These are phyloP conservation scores for Martes flavigula DNA, from an alignment of 2,797 vertebrate species.

Conservation along the genomic window DNA sequence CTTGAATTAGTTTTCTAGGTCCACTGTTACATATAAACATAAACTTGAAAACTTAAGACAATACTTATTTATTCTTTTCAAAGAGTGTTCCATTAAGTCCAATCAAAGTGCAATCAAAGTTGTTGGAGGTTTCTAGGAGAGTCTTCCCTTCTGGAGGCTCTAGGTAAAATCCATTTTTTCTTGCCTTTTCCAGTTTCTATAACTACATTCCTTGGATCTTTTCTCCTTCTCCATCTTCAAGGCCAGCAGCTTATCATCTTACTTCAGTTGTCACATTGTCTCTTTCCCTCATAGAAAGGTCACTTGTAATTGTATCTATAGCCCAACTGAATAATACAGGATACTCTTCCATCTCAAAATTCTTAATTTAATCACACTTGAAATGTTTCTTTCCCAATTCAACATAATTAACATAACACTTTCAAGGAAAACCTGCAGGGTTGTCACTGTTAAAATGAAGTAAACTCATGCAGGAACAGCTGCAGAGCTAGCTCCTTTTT, in stretches of 20 bases:
- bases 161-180: not conserved
- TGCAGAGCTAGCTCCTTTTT: not conserved
- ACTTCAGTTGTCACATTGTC: not conserved
- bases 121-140: not conserved
- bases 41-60: slow-evolving; percentile 1
- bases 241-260: not conserved
- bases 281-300: not conserved
- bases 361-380: not conserved
- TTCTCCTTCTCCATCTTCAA: not conserved
- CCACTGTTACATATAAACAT: not conserved
- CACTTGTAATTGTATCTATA: not conserved
- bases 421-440: not conserved
- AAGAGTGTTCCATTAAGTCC: not conserved
- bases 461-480: not conserved
- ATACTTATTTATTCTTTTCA: not conserved
- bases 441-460: not conserved
- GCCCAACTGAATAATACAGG: not conserved
- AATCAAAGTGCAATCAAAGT: not conserved
- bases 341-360: not conserved
- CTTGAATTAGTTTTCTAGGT: not conserved
- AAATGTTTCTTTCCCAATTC: not conserved
- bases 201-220: not conserved
- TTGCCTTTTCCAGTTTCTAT: not conserved
- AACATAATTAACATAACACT: not conserved
- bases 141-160: not conserved